phyloP scores from a whole-genome alignment of 2,797 vertebrate species.

The Myotis vivesi region DNA sequence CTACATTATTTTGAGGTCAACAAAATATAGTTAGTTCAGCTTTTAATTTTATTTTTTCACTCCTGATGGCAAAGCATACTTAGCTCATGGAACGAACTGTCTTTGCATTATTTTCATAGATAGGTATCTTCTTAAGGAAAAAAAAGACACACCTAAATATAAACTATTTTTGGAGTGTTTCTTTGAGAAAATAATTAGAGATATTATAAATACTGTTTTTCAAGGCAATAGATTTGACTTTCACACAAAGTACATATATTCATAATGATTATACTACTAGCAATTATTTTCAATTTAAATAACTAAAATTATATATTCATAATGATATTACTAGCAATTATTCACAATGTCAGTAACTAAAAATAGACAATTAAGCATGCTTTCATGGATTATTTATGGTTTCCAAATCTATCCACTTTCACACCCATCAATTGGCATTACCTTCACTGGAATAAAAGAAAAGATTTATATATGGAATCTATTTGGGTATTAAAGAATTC shows the following conservation, averaged over 20 bases:
- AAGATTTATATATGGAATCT: neutral
- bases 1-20: neutral
- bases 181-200: neutral
- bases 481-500: neutral
- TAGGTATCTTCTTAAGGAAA: neutral
- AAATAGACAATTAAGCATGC: neutral
- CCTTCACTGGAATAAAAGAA: neutral
- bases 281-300: neutral
- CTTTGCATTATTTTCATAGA: neutral
- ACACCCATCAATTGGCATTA: neutral
- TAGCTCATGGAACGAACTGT: neutral
- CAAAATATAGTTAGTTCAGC: neutral
- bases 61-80: neutral
- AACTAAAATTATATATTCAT: neutral
- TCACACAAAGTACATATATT: neutral
- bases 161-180: neutral
- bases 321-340: neutral
- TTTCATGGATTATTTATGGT: neutral
- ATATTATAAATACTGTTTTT: neutral
- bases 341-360: neutral
- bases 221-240: neutral
- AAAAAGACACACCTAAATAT: neutral
- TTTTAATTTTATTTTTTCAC: neutral
- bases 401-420: neutral
- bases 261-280: neutral